A percentile compares a stretch with the other conserved stretches of the same genome.
phyloP scores from a whole-genome alignment of 2,888 invertebrate species.

The Agriotes lineatus region DNA sequence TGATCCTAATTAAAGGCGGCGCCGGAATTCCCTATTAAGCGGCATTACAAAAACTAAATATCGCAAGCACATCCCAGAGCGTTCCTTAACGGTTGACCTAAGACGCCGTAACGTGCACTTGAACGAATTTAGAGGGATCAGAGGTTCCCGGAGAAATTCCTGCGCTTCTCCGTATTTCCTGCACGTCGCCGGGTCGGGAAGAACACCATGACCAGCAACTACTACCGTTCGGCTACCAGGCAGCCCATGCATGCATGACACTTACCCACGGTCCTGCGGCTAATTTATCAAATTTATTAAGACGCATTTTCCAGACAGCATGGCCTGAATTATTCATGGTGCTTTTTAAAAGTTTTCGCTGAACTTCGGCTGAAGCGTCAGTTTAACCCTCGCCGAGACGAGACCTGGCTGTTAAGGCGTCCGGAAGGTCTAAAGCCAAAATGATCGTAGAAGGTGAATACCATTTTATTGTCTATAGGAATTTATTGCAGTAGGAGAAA shows the following conservation, averaged over 20 bases:
- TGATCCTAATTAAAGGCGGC: not conserved
- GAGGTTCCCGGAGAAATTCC: not conserved
- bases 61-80: not conserved
- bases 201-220: too few species aligned
- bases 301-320: not conserved
- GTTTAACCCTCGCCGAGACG: constrained; percentile 13
- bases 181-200: too few species aligned
- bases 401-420: constrained; percentile 13
- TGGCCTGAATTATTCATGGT: not conserved
- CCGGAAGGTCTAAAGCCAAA: too few species aligned
- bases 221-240: too few species aligned
- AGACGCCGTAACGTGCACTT: constrained; percentile 7
- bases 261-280: not conserved
- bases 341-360: not conserved
- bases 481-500: too few species aligned
- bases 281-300: constrained; percentile 17
- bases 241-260: not conserved
- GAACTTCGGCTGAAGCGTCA: constrained; percentile 3
- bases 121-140: not conserved
- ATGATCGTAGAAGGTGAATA: too few species aligned
- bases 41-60: not conserved
- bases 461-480: too few species aligned
- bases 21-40: not conserved
- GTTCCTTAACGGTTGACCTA: not conserved
- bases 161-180: not conserved